Base-by-base conservation (phyloP, 2,113 vertebrate species). In the Phaethornis superciliosus region DNA sequence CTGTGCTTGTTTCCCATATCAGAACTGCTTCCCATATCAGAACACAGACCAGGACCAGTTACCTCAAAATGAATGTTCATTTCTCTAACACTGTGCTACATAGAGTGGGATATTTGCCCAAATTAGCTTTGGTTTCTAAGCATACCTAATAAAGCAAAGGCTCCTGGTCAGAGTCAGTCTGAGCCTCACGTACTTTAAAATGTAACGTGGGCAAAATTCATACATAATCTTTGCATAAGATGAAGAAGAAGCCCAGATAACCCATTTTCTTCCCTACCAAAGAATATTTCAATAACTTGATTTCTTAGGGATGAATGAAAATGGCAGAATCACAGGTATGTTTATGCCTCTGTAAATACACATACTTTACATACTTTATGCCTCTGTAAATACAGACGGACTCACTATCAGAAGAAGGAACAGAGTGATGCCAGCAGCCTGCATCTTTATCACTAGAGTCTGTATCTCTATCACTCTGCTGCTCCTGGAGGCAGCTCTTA, bases 401-500 rank as follows among this genome's bases (percentile, higher is more conserved):
- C 58, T 82, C 42, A 59, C 54, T 87, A 96, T 47, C 46, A 89
- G 32, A 67, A 56, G 64, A 93, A 94, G 46, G 32, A 74, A 75
- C 27, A 52, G 47, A 47, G 56, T 33, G 79, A 89, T 91, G 51
- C 56, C 65, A 71, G 75, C 42, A 83, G 65, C 55, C 63, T 85
- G 76, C 52, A 47, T 76, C 74, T 91, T 84, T 78, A 74, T 83
- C 82, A 54, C 52, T 28, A 30, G 21, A 69, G 47, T 42, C 69
- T 69, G 71, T 19, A n/a, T 84, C 90, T 90, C 82, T 68, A 32
- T 89, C 32, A 17, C 89, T 63, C 79, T 89, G 75, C 95, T 97
- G 96, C 97, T 96, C 94, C 95, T 95, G 95, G 71, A 96, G 91
- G 95, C 97, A 94, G 97, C 82, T 91, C 89, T 84, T 37, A 74